Base-by-base conservation (phyloP, 1,140 invertebrate genomes). In the Pectinophora gossypiella region DNA sequence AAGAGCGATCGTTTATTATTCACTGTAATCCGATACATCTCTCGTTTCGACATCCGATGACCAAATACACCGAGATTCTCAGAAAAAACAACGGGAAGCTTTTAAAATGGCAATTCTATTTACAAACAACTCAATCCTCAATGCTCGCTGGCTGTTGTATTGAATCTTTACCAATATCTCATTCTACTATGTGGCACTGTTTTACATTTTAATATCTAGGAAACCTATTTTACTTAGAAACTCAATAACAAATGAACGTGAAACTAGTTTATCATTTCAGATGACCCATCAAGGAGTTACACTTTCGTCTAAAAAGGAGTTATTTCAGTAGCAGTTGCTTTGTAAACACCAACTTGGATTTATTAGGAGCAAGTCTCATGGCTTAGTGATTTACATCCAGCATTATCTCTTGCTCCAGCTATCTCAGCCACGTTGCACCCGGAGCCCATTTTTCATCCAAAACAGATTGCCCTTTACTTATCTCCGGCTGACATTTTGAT, bases 21-120 rank as follows among this genome's bases (percentile, higher is more conserved):
- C 73, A 76, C 62, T 68, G 76, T 69, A 73, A 75, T 69, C 64
- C 52, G 67, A 73, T 72, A 76, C 66, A 65, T 62, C 62, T 61
- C 56, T 23, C 56, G 12, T 1, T 61, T 52, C 42, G 46, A 59
- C 60, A 54, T 59, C 60, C 59, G 58, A 47, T 43, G 49, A 35
- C 32, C 52, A 43, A 32, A 18, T 35, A 35, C 18, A 21, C 1
- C 32, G 13, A 7, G 12, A 44, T 44, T 44, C 42, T 15, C 36
- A 3, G 36, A 40, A 40, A 2, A n/a, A 6, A 40, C n/a, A 15
- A 6, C 36, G 36, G 12, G 16, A 40, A 40, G 3, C 1, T 40
- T 40, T 40, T 40, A 5, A 38, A 18, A 40, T 40, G 16, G 27
- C 2, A 32, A n/a, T 32, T 32, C 7, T n/a, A 2, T 32, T 32